These are phyloP conservation scores for Mactra quadrangularis DNA, from an alignment of 1,140 invertebrate genomes.

Conservation along the genomic window DNA sequence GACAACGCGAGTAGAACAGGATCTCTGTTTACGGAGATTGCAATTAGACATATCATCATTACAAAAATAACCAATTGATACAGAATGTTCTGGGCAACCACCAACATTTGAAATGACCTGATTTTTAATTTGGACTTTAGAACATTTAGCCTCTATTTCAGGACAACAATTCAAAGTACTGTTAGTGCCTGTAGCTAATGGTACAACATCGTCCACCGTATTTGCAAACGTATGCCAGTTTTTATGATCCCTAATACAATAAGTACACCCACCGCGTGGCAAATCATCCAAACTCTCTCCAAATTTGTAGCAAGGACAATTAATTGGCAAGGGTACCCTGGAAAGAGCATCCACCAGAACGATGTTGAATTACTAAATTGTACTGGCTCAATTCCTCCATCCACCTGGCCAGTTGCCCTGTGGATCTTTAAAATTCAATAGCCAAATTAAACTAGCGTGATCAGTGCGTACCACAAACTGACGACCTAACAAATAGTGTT, in stretches of 20 bases:
- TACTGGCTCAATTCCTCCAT: slow-evolving; percentile 28
- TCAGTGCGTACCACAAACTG: slow-evolving; percentile 41
- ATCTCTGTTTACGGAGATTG: too few species aligned
- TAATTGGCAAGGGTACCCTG: neutral
- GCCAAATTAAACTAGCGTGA: slow-evolving; percentile 14
- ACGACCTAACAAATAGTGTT: slow-evolving; percentile 41
- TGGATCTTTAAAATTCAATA: slow-evolving; percentile 43
- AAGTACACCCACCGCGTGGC: slow-evolving; percentile 31
- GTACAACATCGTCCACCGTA: neutral
- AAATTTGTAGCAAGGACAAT: neutral
- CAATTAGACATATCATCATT: too few species aligned
- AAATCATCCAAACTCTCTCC: neutral
- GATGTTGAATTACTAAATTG: slow-evolving; percentile 49
- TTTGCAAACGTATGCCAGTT: neutral
- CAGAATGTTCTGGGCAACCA: neutral
- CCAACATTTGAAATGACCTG: neutral
- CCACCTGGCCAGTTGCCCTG: slow-evolving; percentile 47
- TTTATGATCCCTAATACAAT: slow-evolving; percentile 2
- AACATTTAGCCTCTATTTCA: neutral
- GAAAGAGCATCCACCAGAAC: slow-evolving; percentile 65
- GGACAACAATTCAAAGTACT: too few species aligned
- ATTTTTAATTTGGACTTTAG: neutral
- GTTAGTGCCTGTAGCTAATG: too few species aligned
- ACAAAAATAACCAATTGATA: too few species aligned
- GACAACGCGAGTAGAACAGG: too few species aligned